Evolutionary conservation across 2,113 vertebrate species (phyloP).

Genomic region (Zingel zingel): DNA sequence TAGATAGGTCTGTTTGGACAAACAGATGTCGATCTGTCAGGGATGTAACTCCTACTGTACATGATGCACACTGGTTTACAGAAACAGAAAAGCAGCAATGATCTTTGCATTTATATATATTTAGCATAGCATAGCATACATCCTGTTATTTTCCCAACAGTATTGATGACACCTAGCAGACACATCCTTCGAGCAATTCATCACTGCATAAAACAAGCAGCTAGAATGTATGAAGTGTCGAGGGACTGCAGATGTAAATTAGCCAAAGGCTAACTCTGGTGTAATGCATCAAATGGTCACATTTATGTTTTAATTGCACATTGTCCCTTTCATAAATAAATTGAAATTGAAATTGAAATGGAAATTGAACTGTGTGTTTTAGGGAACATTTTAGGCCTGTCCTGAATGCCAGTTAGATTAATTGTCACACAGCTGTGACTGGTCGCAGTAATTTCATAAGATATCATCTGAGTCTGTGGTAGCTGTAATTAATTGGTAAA

Average conservation of each 20-base stretch:
- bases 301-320: too few species aligned
- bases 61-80: background rate
- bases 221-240: background rate
- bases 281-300: too few species aligned
- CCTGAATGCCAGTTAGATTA: too few species aligned
- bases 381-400: background rate
- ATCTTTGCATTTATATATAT: background rate
- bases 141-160: constrained; percentile 3
- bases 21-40: constrained; percentile 12
- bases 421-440: too few species aligned
- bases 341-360: too few species aligned
- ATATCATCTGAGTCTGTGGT: too few species aligned
- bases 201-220: background rate
- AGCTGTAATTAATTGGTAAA: too few species aligned
- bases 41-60: background rate
- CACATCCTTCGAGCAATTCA: constrained; percentile 1
- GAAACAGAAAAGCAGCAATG: background rate
- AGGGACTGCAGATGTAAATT: too few species aligned
- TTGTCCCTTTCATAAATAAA: too few species aligned
- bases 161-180: constrained; percentile 4
- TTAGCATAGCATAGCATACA: too few species aligned
- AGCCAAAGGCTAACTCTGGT: too few species aligned
- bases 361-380: background rate
- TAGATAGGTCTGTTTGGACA: background rate
- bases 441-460: too few species aligned